phyloP scores from a whole-genome alignment of 1,140 invertebrate genomes.

The Heliconius nattereri region DNA sequence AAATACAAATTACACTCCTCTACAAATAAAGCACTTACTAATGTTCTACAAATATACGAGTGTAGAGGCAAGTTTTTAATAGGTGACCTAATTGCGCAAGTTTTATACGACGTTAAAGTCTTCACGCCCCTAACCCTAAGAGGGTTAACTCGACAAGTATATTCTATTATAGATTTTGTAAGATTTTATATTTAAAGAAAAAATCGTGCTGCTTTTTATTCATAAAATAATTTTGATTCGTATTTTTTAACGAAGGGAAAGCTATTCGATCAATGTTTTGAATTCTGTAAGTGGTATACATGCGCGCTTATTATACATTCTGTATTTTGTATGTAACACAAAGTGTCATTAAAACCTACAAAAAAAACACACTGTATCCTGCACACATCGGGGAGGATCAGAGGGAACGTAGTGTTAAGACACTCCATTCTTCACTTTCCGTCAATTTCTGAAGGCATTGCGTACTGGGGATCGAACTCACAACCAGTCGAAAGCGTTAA shows the following conservation, averaged over 20 bases:
- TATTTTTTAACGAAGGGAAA: background rate
- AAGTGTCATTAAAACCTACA: too few relatives aligned
- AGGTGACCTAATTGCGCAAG: conserved; percentile 33
- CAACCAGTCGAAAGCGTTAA: too few relatives aligned
- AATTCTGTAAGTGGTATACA: background rate
- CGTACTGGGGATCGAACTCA: too few relatives aligned
- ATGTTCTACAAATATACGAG: conserved; percentile 3
- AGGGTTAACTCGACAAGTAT: background rate
- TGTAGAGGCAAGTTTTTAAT: conserved; percentile 19
- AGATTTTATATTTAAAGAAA: background rate
- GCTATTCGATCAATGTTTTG: background rate
- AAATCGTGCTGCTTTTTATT: background rate
- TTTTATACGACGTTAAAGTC: conserved; percentile 31
- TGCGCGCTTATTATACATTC: background rate
- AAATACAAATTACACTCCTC: background rate
- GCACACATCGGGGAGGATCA: too few relatives aligned
- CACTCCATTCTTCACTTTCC: too few relatives aligned
- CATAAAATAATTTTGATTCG: background rate
- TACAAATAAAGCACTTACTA: conserved; percentile 5
- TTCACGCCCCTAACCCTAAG: conserved; percentile 23
- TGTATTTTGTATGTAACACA: background rate
- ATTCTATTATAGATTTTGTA: background rate
- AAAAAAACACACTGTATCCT: background rate
- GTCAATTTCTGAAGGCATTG: too few relatives aligned
- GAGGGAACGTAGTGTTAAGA: too few relatives aligned